Evolutionary conservation across 1,140 invertebrate species (phyloP).

Genomic region (Periplaneta americana): DNA sequence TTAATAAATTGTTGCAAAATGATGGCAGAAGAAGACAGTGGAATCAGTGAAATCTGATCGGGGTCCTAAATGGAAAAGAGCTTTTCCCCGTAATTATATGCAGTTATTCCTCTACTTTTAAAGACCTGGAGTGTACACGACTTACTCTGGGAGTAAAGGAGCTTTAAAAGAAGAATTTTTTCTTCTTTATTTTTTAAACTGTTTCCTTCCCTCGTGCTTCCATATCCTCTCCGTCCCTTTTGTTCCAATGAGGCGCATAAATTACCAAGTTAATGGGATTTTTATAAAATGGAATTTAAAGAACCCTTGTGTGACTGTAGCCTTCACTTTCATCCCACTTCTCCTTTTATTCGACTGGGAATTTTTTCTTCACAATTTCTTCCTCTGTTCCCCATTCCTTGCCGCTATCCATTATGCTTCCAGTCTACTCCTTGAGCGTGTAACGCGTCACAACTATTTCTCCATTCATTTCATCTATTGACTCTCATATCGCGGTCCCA

Average conservation of each 20-base stretch:
- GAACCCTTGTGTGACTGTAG: slow-evolving; percentile 4
- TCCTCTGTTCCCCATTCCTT: not conserved
- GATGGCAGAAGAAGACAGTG: too few species aligned
- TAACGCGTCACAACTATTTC: too few species aligned
- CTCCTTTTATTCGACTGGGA: not conserved
- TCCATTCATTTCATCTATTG: too few species aligned
- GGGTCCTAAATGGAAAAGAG: not conserved
- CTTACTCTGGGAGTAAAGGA: not conserved
- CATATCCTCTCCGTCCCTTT: slow-evolving; percentile 3
- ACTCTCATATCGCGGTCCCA: too few species aligned
- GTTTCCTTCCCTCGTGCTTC: slow-evolving; percentile 9
- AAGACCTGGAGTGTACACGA: not conserved
- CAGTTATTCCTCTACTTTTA: not conserved
- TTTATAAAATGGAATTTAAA: slow-evolving; percentile 19
- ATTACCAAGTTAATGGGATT: slow-evolving; percentile 23
- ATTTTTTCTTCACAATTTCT: not conserved
- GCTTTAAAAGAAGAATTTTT: not conserved
- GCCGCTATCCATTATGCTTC: not conserved
- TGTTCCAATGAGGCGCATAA: slow-evolving; percentile 22
- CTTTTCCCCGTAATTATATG: not conserved
- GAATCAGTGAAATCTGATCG: not conserved
- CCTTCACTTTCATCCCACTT: too few species aligned
- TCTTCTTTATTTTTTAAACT: not conserved
- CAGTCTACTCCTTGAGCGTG: too few species aligned
- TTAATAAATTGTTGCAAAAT: too few species aligned